Evolutionary conservation across 2,113 vertebrate species (phyloP), one percentile per base, ranked within the genome.

Genomic region (Chaetura pelagica): DNA sequence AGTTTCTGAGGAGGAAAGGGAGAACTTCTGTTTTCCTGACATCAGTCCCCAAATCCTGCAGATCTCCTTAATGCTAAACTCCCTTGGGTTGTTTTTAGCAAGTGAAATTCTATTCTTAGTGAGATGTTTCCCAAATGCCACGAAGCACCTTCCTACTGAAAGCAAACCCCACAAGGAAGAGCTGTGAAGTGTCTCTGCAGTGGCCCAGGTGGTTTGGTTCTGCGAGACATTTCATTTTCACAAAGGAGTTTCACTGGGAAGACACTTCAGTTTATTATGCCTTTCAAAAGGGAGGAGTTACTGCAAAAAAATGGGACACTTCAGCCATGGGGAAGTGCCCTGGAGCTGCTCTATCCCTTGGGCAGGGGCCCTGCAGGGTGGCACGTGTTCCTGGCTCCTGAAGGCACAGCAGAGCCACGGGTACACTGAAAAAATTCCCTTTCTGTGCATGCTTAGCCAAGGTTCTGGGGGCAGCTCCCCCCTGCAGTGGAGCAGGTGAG

Each of bases 401-500:
- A 34, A 22, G 40, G 61, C 0, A 10, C 8, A 57, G 26, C 38
- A 35, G 3, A 10, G 52, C 18, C 51, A 44, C 8, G 34, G 34
- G 35, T 0, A 24, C 44, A 5, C 38, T 3, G 35, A 7, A 16
- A 26, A 51, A 19, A 26, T 3, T 1, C 7, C 27, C 27, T 42
- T 67, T 34, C 18, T 2, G 0, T 8, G 34, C 32, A 4, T 0
- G 1, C 32, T 23, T 2, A 17, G 51, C 2, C 21, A 1, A 21
- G 30, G 52, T 4, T 38, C 10, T 29, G 52, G 15, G 48, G 30
- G 9, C 72, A 22, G 49, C 21, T 67, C 15, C 19, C 10, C 67
- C 55, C 51, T 18, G 6, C 8, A 16, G 48, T 0, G 48, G 11
- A 16, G 73, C 12, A 1, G 6, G n/a, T 26, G 6, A 2, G 49